Conservation (phyloP, 2,888 invertebrate genomes). For the Oscheius myriophilus region DNA sequence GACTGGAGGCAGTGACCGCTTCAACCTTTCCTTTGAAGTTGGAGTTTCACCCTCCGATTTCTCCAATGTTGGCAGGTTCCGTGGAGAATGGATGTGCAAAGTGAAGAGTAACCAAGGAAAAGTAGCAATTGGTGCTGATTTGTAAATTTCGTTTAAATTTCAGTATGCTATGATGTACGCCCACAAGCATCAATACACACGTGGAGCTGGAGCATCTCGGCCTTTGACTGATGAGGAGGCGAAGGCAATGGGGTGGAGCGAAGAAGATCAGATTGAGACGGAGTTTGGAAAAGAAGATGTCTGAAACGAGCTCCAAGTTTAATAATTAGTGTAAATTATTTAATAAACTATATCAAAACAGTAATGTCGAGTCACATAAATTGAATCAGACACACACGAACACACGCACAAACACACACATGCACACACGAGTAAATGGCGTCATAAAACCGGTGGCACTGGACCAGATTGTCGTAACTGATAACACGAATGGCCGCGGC, state of each 20-base stretch:
- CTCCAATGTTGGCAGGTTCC: slow-evolving; percentile 1
- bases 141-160: not conserved
- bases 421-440: too few relatives aligned
- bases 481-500: too few relatives aligned
- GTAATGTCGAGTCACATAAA: too few relatives aligned
- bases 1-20: not conserved
- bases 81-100: slow-evolving; percentile 7
- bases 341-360: too few relatives aligned
- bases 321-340: too few relatives aligned
- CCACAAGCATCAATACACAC: slow-evolving; percentile 12
- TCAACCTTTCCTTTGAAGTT: slow-evolving; percentile 10
- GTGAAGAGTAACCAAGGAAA: slow-evolving; percentile 9
- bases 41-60: not conserved
- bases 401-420: too few relatives aligned
- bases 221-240: slow-evolving; percentile 4
- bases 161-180: slow-evolving; percentile 11
- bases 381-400: too few relatives aligned
- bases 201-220: slow-evolving; percentile 3
- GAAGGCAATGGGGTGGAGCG: not conserved
- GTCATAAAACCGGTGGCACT: too few relatives aligned
- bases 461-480: too few relatives aligned
- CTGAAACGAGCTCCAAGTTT: too few relatives aligned
- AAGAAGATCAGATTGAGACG: slow-evolving; percentile 17
- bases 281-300: not conserved
- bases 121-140: not conserved